Evolutionary conservation across 2,113 vertebrate species (phyloP).

Genomic region (Pipa parva): DNA sequence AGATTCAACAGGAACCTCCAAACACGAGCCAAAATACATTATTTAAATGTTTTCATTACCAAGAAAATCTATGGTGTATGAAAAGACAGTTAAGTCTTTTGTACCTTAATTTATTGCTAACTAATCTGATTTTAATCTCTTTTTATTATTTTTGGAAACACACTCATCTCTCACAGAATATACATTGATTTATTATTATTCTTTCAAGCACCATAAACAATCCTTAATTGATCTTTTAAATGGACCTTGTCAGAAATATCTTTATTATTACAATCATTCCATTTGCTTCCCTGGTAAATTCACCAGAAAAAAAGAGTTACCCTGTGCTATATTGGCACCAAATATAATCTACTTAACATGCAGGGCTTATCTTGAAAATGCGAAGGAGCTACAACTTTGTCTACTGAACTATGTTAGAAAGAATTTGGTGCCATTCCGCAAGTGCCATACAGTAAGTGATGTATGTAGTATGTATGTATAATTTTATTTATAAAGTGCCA

Average conservation of each 20-base stretch:
- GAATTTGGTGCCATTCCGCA: no score
- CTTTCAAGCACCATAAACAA: constrained; percentile 35
- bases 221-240: constrained; percentile 36
- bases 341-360: no score
- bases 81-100: constrained; percentile 31
- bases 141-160: constrained; percentile 45
- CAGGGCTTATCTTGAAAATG: no score
- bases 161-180: constrained; percentile 43
- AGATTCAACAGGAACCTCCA: neutral
- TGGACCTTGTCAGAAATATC: constrained; percentile 41
- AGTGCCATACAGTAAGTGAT: no score
- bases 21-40: constrained; percentile 33
- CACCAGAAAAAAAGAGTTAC: constrained; percentile 31
- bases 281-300: constrained; percentile 22
- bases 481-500: no score
- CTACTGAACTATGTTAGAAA: no score
- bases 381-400: no score
- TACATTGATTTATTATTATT: constrained; percentile 39
- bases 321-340: no score
- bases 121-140: constrained; percentile 42
- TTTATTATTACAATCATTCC: constrained; percentile 23
- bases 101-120: constrained; percentile 38
- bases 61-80: constrained; percentile 33
- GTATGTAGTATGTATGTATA: no score
- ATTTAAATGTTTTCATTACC: constrained; percentile 29